Evolutionary conservation across 2,888 invertebrate genomes (phyloP).

Genomic region (Hyles lineata): DNA sequence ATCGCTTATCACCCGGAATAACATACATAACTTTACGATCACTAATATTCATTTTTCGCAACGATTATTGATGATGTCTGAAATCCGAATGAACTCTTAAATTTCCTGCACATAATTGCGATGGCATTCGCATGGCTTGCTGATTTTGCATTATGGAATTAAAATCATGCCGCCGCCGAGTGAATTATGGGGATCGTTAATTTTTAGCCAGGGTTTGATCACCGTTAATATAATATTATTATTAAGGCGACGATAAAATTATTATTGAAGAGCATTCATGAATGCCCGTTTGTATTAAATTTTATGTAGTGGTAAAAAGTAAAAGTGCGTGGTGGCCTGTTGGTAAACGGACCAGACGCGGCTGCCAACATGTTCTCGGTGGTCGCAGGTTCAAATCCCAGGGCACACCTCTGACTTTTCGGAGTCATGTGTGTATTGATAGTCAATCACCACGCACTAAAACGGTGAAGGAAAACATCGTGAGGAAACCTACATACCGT

Average conservation of each 20-base stretch:
- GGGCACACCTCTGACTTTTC: too few species aligned
- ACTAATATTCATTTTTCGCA: neutral
- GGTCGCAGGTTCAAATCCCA: too few species aligned
- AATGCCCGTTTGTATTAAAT: too few species aligned
- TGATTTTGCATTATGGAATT: conserved; percentile 25
- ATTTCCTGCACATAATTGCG: conserved; percentile 18
- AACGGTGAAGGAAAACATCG: too few species aligned
- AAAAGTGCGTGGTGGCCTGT: too few species aligned
- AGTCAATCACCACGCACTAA: too few species aligned
- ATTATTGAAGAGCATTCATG: neutral
- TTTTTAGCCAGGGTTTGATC: conserved; percentile 1
- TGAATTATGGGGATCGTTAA: conserved; percentile 2
- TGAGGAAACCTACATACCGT: too few species aligned
- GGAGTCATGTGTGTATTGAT: too few species aligned
- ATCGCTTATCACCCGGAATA: neutral
- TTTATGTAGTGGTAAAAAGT: too few species aligned
- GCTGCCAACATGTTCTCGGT: too few species aligned
- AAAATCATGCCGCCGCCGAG: neutral
- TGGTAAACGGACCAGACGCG: too few species aligned
- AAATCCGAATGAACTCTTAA: conserved; percentile 17
- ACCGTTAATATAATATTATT: neutral
- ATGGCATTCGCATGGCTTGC: conserved; percentile 6
- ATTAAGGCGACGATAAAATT: neutral
- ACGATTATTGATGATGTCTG: conserved; percentile 8
- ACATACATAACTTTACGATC: neutral